Evolutionary conservation across 2,113 vertebrate species (phyloP), one percentile per base, ranked within the genome.

Genomic region (Tringa solitaria): DNA sequence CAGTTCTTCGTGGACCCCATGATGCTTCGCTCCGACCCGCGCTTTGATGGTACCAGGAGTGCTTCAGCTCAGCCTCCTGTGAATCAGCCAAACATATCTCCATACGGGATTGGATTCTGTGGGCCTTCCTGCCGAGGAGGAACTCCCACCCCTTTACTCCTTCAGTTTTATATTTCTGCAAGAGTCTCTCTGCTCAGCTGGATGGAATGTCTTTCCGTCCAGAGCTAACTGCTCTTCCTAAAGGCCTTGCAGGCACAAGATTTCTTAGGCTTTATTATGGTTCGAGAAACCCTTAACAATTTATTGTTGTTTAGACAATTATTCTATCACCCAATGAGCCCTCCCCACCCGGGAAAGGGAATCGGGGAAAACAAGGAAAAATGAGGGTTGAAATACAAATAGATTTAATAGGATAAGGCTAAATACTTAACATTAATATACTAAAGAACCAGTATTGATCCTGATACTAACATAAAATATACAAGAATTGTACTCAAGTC

Each of bases 1-100:
- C 98, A 99, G 92, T 99, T 99, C 96, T 99, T 99, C 93, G 10
- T 99, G 57, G 98, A 99, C 77, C 99, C 99, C 8, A 95, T 86
- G 53, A 97, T 93, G 90, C 98, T 99, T 23, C 98, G 99, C 61
- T 98, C 98, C 3, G 98, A 99, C 97, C 98, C 90, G 84, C 98
- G 99, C 96, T 99, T 99, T 60, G 96, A 99, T 97, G 99, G 99
- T 99, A 97, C 33, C 20, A 18, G 51, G 64, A 45, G 11, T 14
- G 41, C 73, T 95, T 72, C 77, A 24, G 20, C 23, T 56, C 35
- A 48, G 37, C 43, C 12, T 30, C 56, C 72, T 61, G 21, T 35
- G 41, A 76, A 45, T 18, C 53, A 37, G 48, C 18, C 80, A 81
- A 81, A 33, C 20, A 1, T 20, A 1, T 14, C 83, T 48, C 4